A percentile compares a stretch with the other conserved stretches of the same genome.
Conservation (phyloP, 2,888 invertebrate genomes). For the Cancer borealis region DNA sequence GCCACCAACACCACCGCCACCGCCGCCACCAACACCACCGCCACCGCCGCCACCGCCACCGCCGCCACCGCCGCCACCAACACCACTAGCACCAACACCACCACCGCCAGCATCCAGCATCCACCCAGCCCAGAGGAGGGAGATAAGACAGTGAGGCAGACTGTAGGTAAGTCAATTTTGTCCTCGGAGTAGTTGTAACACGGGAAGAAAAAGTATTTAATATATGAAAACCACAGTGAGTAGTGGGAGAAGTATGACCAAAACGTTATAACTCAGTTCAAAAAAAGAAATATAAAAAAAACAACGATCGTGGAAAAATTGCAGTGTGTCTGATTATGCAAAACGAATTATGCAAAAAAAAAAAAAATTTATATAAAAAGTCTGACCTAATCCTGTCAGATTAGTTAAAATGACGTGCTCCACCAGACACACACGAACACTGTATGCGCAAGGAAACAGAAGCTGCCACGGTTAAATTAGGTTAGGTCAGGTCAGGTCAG, state of each 20-base stretch:
- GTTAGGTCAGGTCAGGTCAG: no score
- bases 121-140: neutral
- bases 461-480: no score
- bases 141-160: neutral
- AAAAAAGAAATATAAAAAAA: no score
- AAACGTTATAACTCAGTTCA: neutral
- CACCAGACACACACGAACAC: neutral
- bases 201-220: no score
- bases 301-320: neutral
- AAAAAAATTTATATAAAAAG: no score
- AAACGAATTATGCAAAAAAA: neutral
- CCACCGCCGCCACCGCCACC: neutral
- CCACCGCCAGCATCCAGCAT: neutral
- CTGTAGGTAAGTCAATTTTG: neutral
- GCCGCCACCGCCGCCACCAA: neutral
- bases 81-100: no score
- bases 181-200: neutral
- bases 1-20: neutral
- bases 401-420: neutral
- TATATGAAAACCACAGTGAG: neutral
- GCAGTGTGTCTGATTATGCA: neutral
- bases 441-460: no score
- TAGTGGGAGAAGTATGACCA: neutral
- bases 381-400: slow-evolving; percentile 7
- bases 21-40: neutral